Conservation (phyloP, 2,113 vertebrate genomes). For the Muntiacus muntjak region DNA sequence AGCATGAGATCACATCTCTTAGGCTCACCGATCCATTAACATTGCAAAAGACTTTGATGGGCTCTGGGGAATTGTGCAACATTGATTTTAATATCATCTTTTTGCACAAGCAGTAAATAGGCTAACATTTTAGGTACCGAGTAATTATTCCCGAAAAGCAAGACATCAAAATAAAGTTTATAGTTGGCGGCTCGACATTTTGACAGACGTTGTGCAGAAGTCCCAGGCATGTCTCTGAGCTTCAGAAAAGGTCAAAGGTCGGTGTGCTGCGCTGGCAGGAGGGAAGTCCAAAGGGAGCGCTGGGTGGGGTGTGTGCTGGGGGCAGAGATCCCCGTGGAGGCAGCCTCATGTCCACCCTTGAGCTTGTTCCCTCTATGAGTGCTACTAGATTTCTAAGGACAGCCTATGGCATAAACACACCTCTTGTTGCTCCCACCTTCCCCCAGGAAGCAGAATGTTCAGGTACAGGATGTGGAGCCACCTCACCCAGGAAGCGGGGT, state of each 20-base stretch:
- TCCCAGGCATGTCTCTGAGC: slow-evolving; percentile 71
- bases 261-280: slow-evolving; percentile 47
- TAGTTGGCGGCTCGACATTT: slow-evolving; percentile 74
- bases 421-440: neutral
- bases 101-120: slow-evolving; percentile 84
- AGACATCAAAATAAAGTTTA: slow-evolving; percentile 86
- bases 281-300: slow-evolving; percentile 7
- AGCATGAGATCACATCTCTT: slow-evolving; percentile 63
- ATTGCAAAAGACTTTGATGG: slow-evolving; percentile 79
- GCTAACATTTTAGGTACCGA: slow-evolving; percentile 81
- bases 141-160: slow-evolving; percentile 87
- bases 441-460: neutral
- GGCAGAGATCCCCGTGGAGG: neutral
- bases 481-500: neutral
- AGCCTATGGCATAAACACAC: neutral
- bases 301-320: rapidly evolving
- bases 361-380: neutral
- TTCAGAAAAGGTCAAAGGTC: slow-evolving; percentile 79
- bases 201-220: slow-evolving; percentile 77
- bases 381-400: neutral
- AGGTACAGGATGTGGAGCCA: rapidly evolving
- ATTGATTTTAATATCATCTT: slow-evolving; percentile 86
- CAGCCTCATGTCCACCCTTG: neutral
- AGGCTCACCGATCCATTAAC: slow-evolving; percentile 74
- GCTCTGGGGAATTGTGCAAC: slow-evolving; percentile 77